Base-by-base conservation (phyloP, 2,888 invertebrate species). In the Corbicula japonica region DNA sequence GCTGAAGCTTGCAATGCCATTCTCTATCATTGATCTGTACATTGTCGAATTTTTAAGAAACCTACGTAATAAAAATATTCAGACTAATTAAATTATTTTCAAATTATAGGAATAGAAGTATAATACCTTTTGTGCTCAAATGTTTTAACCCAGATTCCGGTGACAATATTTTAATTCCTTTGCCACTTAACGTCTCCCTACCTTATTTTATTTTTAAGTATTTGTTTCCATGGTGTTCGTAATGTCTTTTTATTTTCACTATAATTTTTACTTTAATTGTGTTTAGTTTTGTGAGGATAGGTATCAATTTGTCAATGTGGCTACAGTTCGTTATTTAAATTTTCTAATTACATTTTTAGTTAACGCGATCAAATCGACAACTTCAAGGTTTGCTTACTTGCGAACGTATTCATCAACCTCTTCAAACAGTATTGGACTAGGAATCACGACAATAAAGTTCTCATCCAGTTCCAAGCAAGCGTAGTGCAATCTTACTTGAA, bases 381-480 rank as follows among this genome's bases (percentile, higher is more conserved):
- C 4, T 10, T 3, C 12, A 15, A 58, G 1, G 8, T 2, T 15
- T 44, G 28, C 56, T 23, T 63, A 81, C 68, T 56, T 81, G 1
- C 66, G 12, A 35, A 77, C 50, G 26, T 79, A 69, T 28, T 32
- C 32, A 50, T 76, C 44, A 3, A 73, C 18, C 23, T 78, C 52
- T 5, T 54, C 32, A 3, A 76, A 41, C n/a, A 35, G 30, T 8
- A 82, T 10, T n/a, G 78, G 61, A n/a, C 44, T 46, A 34, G 82
- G 82, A 18, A 79, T 54, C 34, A 15, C 26, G 3, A 77, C 12
- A 4, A 41, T 54, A 58, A 60, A 66, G 15, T 60, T 32, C 8
- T 58, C 30, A 32, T 63, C 74, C 5, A 68, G 46, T 38, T 82
- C 76, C 56, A 82, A 32, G 56, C 82, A 82, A 23, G 78, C 68